Conservation (phyloP, 1,140 invertebrate genomes). For the Brachionus paranguensis region DNA sequence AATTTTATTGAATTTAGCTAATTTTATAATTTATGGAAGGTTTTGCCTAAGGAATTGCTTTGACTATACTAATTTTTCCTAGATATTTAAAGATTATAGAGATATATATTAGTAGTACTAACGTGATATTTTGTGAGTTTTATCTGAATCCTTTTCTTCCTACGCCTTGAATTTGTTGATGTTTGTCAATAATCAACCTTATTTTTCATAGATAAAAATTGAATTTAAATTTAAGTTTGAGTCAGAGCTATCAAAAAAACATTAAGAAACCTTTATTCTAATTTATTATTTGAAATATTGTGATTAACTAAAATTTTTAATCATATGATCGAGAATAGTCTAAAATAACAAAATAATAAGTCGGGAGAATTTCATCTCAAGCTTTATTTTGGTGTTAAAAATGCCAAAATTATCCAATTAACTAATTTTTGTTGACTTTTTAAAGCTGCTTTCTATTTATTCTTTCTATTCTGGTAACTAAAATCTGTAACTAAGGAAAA, state of each 20-base stretch:
- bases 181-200: background rate
- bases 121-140: background rate
- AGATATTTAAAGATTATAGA: background rate
- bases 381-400: background rate
- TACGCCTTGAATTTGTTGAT: background rate
- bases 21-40: background rate
- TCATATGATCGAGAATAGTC: background rate
- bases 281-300: background rate
- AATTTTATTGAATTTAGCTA: background rate
- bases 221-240: background rate
- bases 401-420: background rate
- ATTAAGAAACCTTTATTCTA: background rate
- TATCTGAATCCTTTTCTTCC: background rate
- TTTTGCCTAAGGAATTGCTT: background rate
- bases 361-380: background rate
- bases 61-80: background rate
- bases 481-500: background rate
- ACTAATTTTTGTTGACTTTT: background rate
- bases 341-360: background rate
- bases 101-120: background rate
- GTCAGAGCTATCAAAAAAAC: background rate
- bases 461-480: background rate
- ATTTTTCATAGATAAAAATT: background rate
- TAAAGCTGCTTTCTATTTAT: background rate
- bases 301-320: background rate